Percentiles rank a stretch among this genome's conserved stretches.
Conservation (phyloP, 2,797 vertebrate species). For the Gila robusta region DNA sequence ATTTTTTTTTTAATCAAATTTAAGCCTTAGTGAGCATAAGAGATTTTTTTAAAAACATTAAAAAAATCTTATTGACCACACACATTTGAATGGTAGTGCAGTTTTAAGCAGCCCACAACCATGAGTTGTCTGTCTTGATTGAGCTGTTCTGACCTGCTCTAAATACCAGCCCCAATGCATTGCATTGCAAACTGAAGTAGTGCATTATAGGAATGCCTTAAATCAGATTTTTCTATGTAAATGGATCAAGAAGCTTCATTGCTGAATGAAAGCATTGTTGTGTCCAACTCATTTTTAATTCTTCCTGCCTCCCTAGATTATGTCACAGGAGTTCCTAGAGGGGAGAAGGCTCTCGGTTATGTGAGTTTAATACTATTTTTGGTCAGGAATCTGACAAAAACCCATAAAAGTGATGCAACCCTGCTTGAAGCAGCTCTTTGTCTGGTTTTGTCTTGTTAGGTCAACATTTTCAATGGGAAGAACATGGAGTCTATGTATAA, state of each 20-base stretch:
- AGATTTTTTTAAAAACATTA: background rate
- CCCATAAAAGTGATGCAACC: constrained; percentile 6
- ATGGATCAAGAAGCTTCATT: background rate
- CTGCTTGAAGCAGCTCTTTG: background rate
- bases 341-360: constrained; percentile 92
- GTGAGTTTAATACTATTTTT: constrained; percentile 76
- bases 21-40: background rate
- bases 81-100: background rate
- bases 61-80: background rate
- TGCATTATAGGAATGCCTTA: constrained; percentile 20
- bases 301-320: constrained; percentile 82
- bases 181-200: background rate
- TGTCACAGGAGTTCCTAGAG: constrained; percentile 93
- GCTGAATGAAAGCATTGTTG: constrained; percentile 31
- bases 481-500: constrained; percentile 93
- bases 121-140: background rate
- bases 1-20: no score
- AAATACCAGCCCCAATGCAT: constrained; percentile 8
- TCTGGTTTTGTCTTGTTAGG: constrained; percentile 76
- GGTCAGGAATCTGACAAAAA: constrained; percentile 4
- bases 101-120: background rate
- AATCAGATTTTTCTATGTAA: constrained; percentile 11
- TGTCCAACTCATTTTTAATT: background rate
- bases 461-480: constrained; percentile 90
- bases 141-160: background rate